Conservation (phyloP, 1,140 invertebrate genomes). For the Trialeurodes vaporariorum region DNA sequence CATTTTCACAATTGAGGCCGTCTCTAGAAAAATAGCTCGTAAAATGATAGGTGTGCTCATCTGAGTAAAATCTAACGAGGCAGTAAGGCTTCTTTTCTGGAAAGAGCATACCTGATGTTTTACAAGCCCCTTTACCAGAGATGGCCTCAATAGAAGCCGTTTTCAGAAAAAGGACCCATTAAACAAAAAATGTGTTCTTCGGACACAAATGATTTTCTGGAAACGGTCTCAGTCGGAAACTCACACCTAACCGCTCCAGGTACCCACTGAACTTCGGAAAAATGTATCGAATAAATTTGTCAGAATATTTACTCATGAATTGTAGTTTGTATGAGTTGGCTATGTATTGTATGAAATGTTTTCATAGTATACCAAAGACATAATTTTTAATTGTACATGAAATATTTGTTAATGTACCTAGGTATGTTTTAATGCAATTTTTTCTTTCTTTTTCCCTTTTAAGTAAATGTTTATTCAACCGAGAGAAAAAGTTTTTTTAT, state of each 20-base stretch:
- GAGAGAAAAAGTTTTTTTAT: neutral
- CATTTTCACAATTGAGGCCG: no score
- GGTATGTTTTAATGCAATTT: no score
- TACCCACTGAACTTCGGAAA: neutral
- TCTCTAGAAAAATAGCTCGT: no score
- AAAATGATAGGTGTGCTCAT: no score
- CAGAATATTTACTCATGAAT: neutral
- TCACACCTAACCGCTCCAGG: neutral
- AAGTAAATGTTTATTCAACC: neutral
- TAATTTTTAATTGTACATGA: neutral
- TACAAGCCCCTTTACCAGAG: no score
- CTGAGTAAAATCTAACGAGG: no score
- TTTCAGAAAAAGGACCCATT: no score
- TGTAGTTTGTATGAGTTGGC: neutral
- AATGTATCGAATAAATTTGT: neutral
- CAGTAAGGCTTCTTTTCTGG: no score
- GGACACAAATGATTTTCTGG: neutral
- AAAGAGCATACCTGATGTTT: no score
- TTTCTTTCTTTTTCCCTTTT: neutral
- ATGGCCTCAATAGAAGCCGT: no score
- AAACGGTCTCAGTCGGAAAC: neutral
- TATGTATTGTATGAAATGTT: neutral
- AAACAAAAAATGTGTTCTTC: no score
- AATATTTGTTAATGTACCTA: neutral
- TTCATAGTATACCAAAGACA: neutral